Percentiles rank a stretch among this genome's conserved stretches.
Conservation (phyloP, 2,113 vertebrate genomes). For the Neolamprologus ventralis region DNA sequence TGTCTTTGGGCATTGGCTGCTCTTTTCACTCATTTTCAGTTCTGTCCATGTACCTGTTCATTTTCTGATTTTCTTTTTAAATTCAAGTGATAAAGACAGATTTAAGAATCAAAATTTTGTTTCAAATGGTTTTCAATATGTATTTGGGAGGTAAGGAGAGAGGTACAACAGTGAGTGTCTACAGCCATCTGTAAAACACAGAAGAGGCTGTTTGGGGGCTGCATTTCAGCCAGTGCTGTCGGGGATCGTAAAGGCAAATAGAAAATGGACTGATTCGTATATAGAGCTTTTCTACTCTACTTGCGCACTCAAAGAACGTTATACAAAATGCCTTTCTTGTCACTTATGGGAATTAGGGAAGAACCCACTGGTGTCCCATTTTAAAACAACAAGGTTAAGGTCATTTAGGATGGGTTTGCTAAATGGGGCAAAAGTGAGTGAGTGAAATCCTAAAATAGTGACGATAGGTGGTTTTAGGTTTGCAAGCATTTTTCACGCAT, state of each 20-base stretch:
- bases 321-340: background rate
- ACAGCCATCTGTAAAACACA: background rate
- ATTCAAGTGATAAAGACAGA: background rate
- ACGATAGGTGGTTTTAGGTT: fast-evolving
- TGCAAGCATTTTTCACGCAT: fast-evolving
- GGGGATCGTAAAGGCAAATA: background rate
- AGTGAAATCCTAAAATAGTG: background rate
- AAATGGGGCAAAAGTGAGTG: background rate
- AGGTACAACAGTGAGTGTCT: background rate
- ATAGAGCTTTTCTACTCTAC: background rate
- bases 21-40: background rate
- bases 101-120: background rate
- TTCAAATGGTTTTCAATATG: background rate
- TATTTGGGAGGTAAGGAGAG: background rate
- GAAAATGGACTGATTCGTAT: background rate
- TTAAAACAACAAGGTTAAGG: background rate
- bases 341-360: background rate
- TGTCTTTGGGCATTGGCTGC: background rate
- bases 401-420: background rate
- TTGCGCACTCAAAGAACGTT: background rate
- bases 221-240: background rate
- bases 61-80: background rate
- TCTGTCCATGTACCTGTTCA: background rate
- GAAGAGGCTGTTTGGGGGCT: background rate
- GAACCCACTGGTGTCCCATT: background rate